Percentiles rank a stretch among this genome's conserved stretches.
phyloP scores from a whole-genome alignment of 2,888 invertebrate species.

The Noctuana brunneofusca region DNA sequence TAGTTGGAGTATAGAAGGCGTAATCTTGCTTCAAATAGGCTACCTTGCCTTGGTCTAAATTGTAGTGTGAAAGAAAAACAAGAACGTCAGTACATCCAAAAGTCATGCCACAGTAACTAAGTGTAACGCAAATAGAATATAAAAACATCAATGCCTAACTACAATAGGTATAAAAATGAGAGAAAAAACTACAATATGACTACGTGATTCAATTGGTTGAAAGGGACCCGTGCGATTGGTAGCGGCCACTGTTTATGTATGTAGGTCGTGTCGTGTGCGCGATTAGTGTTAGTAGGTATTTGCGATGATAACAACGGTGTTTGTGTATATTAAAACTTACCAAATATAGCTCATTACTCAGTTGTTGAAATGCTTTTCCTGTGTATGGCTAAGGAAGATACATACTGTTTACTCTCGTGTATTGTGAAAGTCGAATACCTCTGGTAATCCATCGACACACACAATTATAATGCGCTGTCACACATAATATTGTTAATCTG shows the following conservation, averaged over 20 bases:
- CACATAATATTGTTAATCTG: too few relatives aligned
- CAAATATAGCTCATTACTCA: not conserved
- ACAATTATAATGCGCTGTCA: too few relatives aligned
- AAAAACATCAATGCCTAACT: slow-evolving; percentile 47
- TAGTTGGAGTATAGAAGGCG: not conserved
- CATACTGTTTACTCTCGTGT: too few relatives aligned
- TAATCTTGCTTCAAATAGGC: not conserved
- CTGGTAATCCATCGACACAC: too few relatives aligned
- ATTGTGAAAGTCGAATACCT: too few relatives aligned
- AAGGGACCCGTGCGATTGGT: slow-evolving; percentile 55
- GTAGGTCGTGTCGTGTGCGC: slow-evolving; percentile 33
- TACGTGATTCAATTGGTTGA: slow-evolving; percentile 60
- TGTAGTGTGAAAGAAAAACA: slow-evolving; percentile 35
- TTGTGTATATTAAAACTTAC: not conserved
- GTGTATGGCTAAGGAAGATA: not conserved
- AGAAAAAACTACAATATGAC: slow-evolving; percentile 46
- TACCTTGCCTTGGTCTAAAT: slow-evolving; percentile 14
- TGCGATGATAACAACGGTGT: slow-evolving; percentile 1
- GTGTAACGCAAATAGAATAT: slow-evolving; percentile 43
- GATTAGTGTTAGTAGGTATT: slow-evolving; percentile 1
- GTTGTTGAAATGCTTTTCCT: not conserved
- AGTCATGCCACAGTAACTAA: slow-evolving; percentile 55
- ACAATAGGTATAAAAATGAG: slow-evolving; percentile 45
- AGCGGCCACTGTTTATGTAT: slow-evolving; percentile 51
- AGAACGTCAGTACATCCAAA: slow-evolving; percentile 44